phyloP scores from a whole-genome alignment of 2,888 invertebrate species.

The Caradrina kadenii region DNA sequence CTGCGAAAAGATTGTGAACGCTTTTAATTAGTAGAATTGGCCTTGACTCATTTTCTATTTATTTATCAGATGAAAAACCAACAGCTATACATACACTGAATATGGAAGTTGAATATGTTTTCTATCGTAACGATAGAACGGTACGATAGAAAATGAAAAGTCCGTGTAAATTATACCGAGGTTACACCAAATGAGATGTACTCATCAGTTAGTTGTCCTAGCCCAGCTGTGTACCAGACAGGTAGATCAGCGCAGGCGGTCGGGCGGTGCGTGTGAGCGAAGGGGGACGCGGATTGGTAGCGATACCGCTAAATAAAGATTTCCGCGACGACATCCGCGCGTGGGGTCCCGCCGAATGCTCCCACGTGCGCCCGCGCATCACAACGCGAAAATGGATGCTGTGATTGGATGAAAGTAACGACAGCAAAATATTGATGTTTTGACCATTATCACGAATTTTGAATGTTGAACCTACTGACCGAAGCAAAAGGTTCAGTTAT shows the following conservation, averaged over 20 bases:
- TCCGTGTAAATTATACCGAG: neutral
- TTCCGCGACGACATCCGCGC: conserved; percentile 87
- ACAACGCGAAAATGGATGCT: conserved; percentile 42
- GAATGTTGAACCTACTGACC: neutral
- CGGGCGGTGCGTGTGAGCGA: conserved; percentile 82
- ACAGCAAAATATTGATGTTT: conserved; percentile 7
- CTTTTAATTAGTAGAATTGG: too few species aligned
- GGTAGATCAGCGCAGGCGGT: conserved; percentile 32
- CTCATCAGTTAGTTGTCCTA: neutral
- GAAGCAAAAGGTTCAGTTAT: neutral
- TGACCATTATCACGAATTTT: neutral
- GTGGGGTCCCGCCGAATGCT: conserved; percentile 68
- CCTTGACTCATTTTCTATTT: too few species aligned
- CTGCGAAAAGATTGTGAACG: too few species aligned
- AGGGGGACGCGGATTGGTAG: conserved; percentile 81
- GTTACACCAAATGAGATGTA: neutral
- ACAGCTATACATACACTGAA: too few species aligned
- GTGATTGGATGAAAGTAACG: conserved; percentile 11
- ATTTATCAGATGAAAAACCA: too few species aligned
- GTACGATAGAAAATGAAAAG: neutral
- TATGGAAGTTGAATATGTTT: too few species aligned
- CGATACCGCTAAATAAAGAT: conserved; percentile 89
- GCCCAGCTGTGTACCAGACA: conserved; percentile 15
- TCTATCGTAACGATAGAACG: too few species aligned
- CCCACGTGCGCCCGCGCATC: conserved; percentile 62